These are phyloP conservation scores for Nesogale talazaci DNA, from an alignment of 2,113 vertebrate genomes.

Conservation along the genomic window DNA sequence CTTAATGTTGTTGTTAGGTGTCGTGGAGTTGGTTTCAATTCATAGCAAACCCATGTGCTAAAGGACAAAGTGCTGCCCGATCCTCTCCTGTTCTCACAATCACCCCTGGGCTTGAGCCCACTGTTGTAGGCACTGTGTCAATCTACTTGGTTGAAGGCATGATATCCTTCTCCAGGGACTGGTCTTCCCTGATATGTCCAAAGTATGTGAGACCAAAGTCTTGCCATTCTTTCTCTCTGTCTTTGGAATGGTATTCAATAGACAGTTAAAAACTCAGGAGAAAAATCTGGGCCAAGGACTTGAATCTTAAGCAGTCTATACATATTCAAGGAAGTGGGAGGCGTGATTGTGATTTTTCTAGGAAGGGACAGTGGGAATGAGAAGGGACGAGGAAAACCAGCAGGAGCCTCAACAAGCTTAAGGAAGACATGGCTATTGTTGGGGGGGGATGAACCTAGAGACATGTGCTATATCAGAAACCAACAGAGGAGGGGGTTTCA, in stretches of 20 bases:
- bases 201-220: too few species aligned
- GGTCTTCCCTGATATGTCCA: too few species aligned
- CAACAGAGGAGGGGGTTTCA: background rate
- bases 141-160: too few species aligned
- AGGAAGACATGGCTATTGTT: background rate
- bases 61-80: too few species aligned
- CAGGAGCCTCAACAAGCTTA: background rate
- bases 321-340: background rate
- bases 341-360: background rate
- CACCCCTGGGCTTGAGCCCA: too few species aligned
- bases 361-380: background rate
- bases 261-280: background rate
- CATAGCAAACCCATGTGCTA: too few species aligned
- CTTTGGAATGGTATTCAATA: background rate
- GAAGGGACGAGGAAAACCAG: background rate
- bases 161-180: too few species aligned
- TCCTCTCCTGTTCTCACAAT: too few species aligned
- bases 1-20: too few species aligned
- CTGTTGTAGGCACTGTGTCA: too few species aligned
- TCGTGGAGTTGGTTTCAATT: too few species aligned
- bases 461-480: background rate
- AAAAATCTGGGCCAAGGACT: background rate
- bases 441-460: background rate
- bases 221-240: too few species aligned
- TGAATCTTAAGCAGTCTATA: background rate